Evolutionary conservation across 2,113 vertebrate species (phyloP), one percentile per base, ranked within the genome.

Genomic region (Pseudopipra pipra): DNA sequence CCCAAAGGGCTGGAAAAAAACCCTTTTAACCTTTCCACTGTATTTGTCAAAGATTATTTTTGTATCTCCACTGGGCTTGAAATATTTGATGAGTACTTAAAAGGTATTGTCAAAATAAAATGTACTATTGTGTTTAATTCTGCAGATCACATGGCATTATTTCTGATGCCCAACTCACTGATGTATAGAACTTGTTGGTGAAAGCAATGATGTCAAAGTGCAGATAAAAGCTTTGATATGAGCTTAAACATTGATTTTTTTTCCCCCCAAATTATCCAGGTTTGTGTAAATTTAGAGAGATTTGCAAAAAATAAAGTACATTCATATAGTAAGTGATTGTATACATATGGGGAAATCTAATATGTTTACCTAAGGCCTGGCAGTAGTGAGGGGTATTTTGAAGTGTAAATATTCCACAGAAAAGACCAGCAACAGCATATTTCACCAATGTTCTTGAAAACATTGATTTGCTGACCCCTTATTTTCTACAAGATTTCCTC

Each of bases 1-100:
- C 39, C 31, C 72, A 80, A 80, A 89, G 44, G 49, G 1, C 5
- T 79, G 44, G 35, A 89, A 81, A 80, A 81, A 80, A 62, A 4
- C 5, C 5, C 65, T 72, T 17, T 41, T 27, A 85, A 89, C 27
- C 24, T 62, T 75, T 90, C 20, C 17, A 33, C n/a, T 55, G 17
- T 72, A 49, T 89, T 89, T 89, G 44, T 63, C 59, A 87, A 77
- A 93, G 39, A 75, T 71, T 81, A 59, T 68, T 66, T 90, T 14
- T 88, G 23, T 77, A 27, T 75, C 35, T 83, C 52, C 33, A 46
- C 11, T 84, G 65, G 22, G 22, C 35, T 39, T 65, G 61, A 95
- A 66, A 52, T 85, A 63, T 68, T 67, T 87, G 47, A 90, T 65
- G 41, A 85, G 15, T 52, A 12, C 37, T 87, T 84, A 24, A 43